A percentile compares a stretch with the other conserved stretches of the same genome.
phyloP scores from a whole-genome alignment of 2,113 vertebrate genomes.

The Menura novaehollandiae region DNA sequence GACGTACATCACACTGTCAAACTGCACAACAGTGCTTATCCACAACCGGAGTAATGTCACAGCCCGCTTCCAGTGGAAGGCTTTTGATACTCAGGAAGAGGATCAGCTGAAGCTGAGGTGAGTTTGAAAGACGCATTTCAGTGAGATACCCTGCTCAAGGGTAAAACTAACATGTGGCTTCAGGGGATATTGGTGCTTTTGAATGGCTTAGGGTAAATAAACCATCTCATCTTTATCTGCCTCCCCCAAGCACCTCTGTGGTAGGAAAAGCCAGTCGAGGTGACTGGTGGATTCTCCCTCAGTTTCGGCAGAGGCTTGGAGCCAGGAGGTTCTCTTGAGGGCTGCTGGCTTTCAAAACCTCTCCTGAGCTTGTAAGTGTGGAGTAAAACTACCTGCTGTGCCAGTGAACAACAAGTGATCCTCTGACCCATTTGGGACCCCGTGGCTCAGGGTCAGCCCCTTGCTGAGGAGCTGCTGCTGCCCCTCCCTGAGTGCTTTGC shows the following conservation, averaged over 20 bases:
- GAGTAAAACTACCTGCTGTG: not conserved
- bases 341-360: not conserved
- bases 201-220: not conserved
- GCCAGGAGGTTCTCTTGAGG: not conserved
- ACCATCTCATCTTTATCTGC: not conserved
- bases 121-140: not conserved
- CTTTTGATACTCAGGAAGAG: not conserved
- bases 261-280: not conserved
- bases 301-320: not conserved
- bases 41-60: slow-evolving; percentile 76
- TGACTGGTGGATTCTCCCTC: not conserved
- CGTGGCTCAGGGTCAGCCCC: rapidly evolving
- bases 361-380: not conserved
- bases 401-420: rapidly evolving
- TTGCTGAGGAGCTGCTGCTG: not conserved
- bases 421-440: not conserved
- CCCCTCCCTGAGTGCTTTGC: rapidly evolving
- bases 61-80: slow-evolving; percentile 74
- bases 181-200: not conserved
- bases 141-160: too few species aligned
- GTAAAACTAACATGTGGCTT: not conserved
- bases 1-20: slow-evolving; percentile 78
- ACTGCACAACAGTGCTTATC: slow-evolving; percentile 67
- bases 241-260: not conserved
- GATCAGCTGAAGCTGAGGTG: slow-evolving; percentile 74